phyloP scores from a whole-genome alignment of 2,113 vertebrate genomes.

The Corythornis vintsioides region DNA sequence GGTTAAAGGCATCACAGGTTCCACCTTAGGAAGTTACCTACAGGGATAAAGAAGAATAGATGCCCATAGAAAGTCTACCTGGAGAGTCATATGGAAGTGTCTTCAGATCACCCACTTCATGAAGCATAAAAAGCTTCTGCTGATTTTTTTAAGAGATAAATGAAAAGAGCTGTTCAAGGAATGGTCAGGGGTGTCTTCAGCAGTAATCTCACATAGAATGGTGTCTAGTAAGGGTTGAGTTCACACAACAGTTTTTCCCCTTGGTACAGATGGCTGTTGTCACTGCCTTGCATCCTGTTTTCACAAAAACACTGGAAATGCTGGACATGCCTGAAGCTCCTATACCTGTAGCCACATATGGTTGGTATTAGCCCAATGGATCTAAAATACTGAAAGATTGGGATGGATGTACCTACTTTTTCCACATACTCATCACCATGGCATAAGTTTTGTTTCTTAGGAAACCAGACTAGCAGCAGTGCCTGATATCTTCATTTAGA shows the following conservation, averaged over 20 bases:
- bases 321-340: background rate
- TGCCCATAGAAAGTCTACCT: background rate
- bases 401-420: background rate
- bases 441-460: slow-evolving; percentile 60
- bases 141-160: background rate
- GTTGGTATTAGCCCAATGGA: background rate
- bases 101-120: background rate
- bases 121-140: background rate
- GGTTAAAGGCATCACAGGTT: background rate
- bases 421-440: slow-evolving; percentile 30
- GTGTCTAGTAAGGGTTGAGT: background rate
- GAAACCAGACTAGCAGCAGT: slow-evolving; percentile 48
- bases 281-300: background rate
- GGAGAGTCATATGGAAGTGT: background rate
- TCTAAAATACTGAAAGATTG: background rate
- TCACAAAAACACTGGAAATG: background rate
- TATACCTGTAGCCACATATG: background rate
- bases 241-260: background rate
- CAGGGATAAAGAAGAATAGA: background rate
- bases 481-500: background rate
- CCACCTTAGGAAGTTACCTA: background rate
- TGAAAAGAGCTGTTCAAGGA: background rate
- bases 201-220: background rate
- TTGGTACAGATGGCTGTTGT: background rate
- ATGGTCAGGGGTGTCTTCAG: background rate